phyloP scores from a whole-genome alignment of 2,113 vertebrate genomes.

The Sakesphorus luctuosus region DNA sequence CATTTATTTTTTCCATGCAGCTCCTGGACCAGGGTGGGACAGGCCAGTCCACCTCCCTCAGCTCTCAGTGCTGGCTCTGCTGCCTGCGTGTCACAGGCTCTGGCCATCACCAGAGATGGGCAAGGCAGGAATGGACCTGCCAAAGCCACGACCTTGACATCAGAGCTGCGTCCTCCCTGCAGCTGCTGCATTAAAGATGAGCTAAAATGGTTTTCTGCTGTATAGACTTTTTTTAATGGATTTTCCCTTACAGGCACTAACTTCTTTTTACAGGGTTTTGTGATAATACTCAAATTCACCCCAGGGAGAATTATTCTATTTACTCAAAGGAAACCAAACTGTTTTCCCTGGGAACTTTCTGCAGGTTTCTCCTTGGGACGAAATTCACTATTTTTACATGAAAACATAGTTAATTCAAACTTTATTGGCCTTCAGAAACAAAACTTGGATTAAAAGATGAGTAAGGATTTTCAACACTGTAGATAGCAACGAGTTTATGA shows the following conservation, averaged over 20 bases:
- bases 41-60: background rate
- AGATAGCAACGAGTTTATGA: background rate
- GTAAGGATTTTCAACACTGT: background rate
- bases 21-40: fast-evolving
- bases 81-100: fast-evolving
- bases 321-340: background rate
- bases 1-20: background rate
- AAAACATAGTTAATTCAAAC: background rate
- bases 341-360: background rate
- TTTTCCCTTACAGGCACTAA: background rate
- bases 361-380: background rate
- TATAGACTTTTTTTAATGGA: background rate
- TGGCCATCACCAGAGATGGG: fast-evolving
- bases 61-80: fast-evolving
- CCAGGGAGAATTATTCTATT: background rate
- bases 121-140: background rate
- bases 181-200: background rate
- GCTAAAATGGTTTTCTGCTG: background rate
- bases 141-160: background rate
- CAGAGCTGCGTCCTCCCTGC: background rate
- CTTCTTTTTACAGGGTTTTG: background rate
- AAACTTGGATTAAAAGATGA: background rate
- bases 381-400: background rate
- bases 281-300: background rate
- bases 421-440: background rate